Conservation (phyloP, 1,140 invertebrate genomes). For the Ladona fulva region DNA sequence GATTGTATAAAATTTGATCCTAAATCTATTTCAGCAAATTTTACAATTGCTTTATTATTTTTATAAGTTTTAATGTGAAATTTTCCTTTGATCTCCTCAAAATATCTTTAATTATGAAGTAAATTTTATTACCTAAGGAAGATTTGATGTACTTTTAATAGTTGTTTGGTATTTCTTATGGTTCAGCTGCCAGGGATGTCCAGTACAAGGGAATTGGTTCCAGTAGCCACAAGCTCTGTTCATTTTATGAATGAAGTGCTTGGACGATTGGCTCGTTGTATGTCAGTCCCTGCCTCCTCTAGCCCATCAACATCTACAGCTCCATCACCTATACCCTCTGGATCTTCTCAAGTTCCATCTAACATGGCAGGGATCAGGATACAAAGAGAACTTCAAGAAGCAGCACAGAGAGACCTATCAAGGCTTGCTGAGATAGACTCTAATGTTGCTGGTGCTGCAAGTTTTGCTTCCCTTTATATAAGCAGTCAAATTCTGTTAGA, state of each 20-base stretch:
- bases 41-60: too few species aligned
- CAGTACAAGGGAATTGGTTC: background rate
- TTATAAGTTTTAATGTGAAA: too few species aligned
- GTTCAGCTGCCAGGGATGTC: background rate
- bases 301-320: background rate
- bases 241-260: background rate
- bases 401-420: conserved; percentile 60
- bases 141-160: too few species aligned
- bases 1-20: too few species aligned
- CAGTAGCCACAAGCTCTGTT: background rate
- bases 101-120: too few species aligned
- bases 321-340: background rate
- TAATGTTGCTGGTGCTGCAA: conserved; percentile 68
- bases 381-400: conserved; percentile 33
- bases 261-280: background rate
- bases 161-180: background rate
- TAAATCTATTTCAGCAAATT: too few species aligned
- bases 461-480: conserved; percentile 77
- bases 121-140: too few species aligned
- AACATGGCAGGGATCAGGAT: background rate
- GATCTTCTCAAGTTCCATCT: background rate
- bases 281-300: background rate
- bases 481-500: conserved; percentile 38
- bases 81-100: too few species aligned
- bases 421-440: conserved; percentile 78